Evolutionary conservation across 2,888 invertebrate species (phyloP).

Genomic region (Drosophila setosimentum): DNA sequence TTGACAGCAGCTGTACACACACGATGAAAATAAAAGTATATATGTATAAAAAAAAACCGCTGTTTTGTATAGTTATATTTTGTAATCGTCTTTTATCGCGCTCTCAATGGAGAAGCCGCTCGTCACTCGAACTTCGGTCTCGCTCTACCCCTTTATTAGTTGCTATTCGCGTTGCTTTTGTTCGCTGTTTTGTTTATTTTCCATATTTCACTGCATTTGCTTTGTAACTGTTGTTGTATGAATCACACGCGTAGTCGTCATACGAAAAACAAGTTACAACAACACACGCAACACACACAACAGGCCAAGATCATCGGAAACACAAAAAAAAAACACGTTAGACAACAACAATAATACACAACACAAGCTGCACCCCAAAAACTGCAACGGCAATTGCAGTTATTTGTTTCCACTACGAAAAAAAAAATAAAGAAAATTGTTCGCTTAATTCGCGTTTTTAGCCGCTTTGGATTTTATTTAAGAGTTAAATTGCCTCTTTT

Average conservation of each 20-base stretch:
- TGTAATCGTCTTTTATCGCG: slow-evolving; percentile 44
- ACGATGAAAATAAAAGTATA: slow-evolving; percentile 1
- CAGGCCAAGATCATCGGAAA: slow-evolving; percentile 74
- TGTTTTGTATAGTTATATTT: slow-evolving; percentile 45
- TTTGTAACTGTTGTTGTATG: slow-evolving; percentile 55
- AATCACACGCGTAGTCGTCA: slow-evolving; percentile 67
- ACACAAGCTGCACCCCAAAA: slow-evolving; percentile 49
- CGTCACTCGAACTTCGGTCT: slow-evolving; percentile 31
- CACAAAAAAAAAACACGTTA: slow-evolving; percentile 54
- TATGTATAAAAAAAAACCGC: slow-evolving; percentile 19
- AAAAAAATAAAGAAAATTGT: slow-evolving; percentile 20
- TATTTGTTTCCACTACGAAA: slow-evolving; percentile 15
- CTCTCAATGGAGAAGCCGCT: slow-evolving; percentile 57
- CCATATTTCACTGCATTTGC: slow-evolving; percentile 58
- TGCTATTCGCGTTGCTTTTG: slow-evolving; percentile 22
- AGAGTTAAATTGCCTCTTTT: slow-evolving; percentile 40
- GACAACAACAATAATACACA: slow-evolving; percentile 53
- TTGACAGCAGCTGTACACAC: slow-evolving; percentile 74
- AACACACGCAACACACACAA: slow-evolving; percentile 48
- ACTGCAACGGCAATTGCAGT: slow-evolving; percentile 41
- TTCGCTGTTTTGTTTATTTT: slow-evolving; percentile 59
- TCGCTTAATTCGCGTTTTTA: slow-evolving; percentile 38
- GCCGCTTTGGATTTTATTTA: slow-evolving; percentile 36
- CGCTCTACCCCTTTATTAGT: slow-evolving; percentile 16
- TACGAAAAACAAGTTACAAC: slow-evolving; percentile 72